Evolutionary conservation across 1,140 invertebrate genomes (phyloP).

Genomic region (Orussus abietinus): DNA sequence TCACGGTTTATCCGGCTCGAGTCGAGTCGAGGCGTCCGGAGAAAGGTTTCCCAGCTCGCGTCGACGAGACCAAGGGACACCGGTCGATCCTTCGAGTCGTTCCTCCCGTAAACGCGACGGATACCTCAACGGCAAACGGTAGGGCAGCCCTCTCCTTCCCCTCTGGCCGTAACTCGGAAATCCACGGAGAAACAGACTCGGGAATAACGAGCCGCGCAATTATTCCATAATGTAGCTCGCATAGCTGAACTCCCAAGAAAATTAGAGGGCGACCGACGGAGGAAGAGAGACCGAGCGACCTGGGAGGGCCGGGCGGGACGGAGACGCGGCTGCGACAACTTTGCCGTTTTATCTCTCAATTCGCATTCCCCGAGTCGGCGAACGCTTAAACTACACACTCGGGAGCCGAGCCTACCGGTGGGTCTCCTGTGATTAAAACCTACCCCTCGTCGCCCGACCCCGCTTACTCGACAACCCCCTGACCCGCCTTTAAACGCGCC

Average conservation of each 20-base stretch:
- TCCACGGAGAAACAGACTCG: slow-evolving; percentile 32
- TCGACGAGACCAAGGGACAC: too few relatives aligned
- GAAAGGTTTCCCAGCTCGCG: too few relatives aligned
- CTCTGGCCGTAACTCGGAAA: slow-evolving; percentile 28
- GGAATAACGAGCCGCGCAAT: slow-evolving; percentile 41
- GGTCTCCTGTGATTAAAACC: slow-evolving; percentile 48
- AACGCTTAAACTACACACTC: slow-evolving; percentile 43
- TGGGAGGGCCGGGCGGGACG: slow-evolving; percentile 12
- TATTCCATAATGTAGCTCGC: slow-evolving; percentile 46
- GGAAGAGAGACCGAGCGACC: slow-evolving; percentile 6
- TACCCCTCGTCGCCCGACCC: slow-evolving; percentile 18
- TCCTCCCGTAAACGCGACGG: too few relatives aligned
- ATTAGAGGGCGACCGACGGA: slow-evolving; percentile 32
- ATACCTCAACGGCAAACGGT: too few relatives aligned
- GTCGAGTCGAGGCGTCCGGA: too few relatives aligned
- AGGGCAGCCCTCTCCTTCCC: too few relatives aligned
- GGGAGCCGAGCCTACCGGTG: slow-evolving; percentile 36
- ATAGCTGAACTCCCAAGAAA: slow-evolving; percentile 42
- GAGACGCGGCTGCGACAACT: too few relatives aligned
- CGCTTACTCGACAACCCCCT: slow-evolving; percentile 5
- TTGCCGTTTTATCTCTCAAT: slow-evolving; percentile 49
- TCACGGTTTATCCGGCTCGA: too few relatives aligned
- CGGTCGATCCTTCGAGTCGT: too few relatives aligned
- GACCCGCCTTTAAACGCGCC: slow-evolving; percentile 25
- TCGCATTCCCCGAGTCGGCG: slow-evolving; percentile 42